A percentile compares a stretch with the other conserved stretches of the same genome.
Conservation (phyloP, 2,797 vertebrate species). For the Tamandua tetradactyla region DNA sequence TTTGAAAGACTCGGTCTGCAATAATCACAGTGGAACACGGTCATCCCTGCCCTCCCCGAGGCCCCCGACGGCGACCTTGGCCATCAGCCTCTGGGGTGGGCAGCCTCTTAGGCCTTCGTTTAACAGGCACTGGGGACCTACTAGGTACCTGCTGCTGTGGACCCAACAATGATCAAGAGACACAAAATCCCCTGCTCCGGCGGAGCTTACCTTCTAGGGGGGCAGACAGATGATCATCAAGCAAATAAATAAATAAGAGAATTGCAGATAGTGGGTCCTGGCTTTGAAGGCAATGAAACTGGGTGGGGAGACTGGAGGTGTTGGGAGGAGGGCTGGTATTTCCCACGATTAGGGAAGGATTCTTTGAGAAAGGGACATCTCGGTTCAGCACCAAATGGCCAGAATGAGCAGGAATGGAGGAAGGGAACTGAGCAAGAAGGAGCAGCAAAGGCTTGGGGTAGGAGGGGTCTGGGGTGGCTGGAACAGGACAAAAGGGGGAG, state of each 20-base stretch:
- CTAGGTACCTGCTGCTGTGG: neutral
- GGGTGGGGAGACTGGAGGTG: neutral
- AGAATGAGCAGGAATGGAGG: neutral
- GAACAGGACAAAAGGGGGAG: neutral
- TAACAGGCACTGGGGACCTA: neutral
- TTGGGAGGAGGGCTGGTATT: neutral
- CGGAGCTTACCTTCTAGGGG: neutral
- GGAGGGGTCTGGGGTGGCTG: neutral
- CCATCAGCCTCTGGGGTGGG: neutral
- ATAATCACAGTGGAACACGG: slow-evolving; percentile 38
- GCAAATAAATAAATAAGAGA: neutral
- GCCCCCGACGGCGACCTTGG: neutral
- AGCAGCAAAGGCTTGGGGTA: rapidly evolving
- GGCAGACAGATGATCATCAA: neutral
- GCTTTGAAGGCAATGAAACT: neutral
- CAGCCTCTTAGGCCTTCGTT: neutral
- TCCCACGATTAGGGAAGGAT: neutral
- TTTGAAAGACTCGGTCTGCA: slow-evolving; percentile 86
- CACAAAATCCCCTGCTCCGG: neutral
- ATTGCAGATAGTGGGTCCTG: neutral
- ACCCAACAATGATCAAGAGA: neutral
- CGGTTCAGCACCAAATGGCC: neutral
- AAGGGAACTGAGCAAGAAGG: neutral
- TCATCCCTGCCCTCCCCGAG: neutral
- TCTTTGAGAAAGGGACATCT: neutral